phyloP scores from a whole-genome alignment of 2,113 vertebrate genomes.

The Copsychus sechellarum region DNA sequence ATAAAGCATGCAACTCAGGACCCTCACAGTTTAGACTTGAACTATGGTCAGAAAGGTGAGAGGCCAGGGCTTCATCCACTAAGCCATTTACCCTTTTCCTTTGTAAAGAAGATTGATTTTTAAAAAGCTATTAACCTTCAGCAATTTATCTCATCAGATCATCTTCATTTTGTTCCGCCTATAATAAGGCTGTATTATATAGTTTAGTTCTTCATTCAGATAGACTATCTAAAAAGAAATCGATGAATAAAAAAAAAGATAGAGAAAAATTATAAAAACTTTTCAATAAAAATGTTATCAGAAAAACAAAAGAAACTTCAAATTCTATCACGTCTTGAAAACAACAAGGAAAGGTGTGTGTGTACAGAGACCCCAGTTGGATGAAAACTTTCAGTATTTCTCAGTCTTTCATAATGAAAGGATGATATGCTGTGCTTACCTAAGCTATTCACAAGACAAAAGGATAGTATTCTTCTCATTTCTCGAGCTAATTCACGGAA shows the following conservation, averaged over 20 bases:
- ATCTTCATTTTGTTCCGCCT: conserved; percentile 77
- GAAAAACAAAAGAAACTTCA: conserved; percentile 47
- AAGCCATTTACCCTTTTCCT: conserved; percentile 80
- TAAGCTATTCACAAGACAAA: conserved; percentile 37
- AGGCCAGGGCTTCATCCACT: conserved; percentile 77
- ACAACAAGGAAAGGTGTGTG: neutral
- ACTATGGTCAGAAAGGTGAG: conserved; percentile 78
- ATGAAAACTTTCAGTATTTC: conserved; percentile 11
- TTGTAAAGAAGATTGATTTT: conserved; percentile 82
- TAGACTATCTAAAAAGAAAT: conserved; percentile 55
- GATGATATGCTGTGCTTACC: neutral
- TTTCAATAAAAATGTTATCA: conserved; percentile 45
- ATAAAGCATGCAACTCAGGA: conserved; percentile 52
- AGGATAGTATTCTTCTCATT: conserved; percentile 15
- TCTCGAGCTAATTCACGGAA: conserved; percentile 3
- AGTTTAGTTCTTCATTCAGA: conserved; percentile 74
- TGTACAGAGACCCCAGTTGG: neutral
- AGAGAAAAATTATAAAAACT: conserved; percentile 50
- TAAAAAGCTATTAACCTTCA: conserved; percentile 82
- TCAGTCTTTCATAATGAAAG: neutral
- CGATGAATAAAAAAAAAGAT: neutral
- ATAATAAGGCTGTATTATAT: conserved; percentile 73
- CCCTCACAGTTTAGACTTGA: conserved; percentile 73
- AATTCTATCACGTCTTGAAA: neutral
- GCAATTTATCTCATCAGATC: conserved; percentile 80